phyloP scores from a whole-genome alignment of 1,140 invertebrate species.

The Drosophila arawakana region DNA sequence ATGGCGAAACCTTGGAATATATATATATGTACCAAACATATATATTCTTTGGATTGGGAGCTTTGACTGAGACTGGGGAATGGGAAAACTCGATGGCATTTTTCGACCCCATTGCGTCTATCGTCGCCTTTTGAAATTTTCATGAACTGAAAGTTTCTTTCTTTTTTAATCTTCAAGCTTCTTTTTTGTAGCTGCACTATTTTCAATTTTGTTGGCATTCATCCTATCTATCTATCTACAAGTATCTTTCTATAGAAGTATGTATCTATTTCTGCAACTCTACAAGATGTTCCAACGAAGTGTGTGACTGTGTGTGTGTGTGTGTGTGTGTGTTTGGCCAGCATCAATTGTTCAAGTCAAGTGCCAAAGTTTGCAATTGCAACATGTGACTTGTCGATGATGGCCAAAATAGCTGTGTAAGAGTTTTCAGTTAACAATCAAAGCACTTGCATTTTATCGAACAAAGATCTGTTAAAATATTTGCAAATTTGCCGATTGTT shows the following conservation, averaged over 20 bases:
- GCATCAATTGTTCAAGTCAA: constrained; percentile 52
- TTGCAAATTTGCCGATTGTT: too few species aligned
- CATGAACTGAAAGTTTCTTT: constrained; percentile 51
- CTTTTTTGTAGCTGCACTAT: constrained; percentile 16
- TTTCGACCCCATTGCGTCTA: constrained; percentile 26
- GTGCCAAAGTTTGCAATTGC: constrained; percentile 43
- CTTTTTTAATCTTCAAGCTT: constrained; percentile 29
- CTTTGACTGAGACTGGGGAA: neutral
- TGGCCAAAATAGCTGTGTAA: neutral
- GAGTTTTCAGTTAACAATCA: constrained; percentile 5
- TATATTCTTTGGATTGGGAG: too few species aligned
- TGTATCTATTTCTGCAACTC: constrained; percentile 11
- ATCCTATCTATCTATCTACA: constrained; percentile 32
- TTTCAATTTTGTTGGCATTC: constrained; percentile 46
- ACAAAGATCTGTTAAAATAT: too few species aligned
- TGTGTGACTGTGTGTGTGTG: neutral
- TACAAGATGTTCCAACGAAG: neutral
- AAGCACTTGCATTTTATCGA: neutral
- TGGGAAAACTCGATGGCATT: constrained; percentile 24
- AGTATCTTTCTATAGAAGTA: constrained; percentile 12
- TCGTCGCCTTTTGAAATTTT: constrained; percentile 59
- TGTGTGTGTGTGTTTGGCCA: constrained; percentile 3
- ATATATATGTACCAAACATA: too few species aligned
- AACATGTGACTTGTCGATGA: constrained; percentile 34
- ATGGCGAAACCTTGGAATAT: constrained; percentile 26